Conservation (phyloP, 2,888 invertebrate species). For the Ischnus inquisitorius region DNA sequence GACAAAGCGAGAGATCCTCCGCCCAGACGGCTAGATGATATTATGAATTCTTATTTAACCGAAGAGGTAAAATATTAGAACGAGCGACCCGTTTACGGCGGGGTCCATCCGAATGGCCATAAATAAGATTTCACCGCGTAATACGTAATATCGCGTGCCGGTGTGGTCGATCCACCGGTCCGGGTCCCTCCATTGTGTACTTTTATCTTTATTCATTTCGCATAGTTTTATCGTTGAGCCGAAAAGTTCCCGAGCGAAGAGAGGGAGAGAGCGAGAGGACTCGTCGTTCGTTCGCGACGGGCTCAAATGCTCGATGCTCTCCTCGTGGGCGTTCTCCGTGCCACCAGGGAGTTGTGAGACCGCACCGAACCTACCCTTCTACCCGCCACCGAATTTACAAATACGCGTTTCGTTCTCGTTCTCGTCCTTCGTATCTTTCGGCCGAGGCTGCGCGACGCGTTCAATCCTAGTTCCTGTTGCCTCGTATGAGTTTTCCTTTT, state of each 20-base stretch:
- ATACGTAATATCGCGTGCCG: slow-evolving; percentile 80
- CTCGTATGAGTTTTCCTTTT: not conserved
- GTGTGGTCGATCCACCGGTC: slow-evolving; percentile 52
- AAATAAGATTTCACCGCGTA: slow-evolving; percentile 80
- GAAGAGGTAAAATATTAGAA: slow-evolving; percentile 83
- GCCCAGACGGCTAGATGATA: slow-evolving; percentile 57
- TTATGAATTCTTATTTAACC: slow-evolving; percentile 82
- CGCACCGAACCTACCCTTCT: slow-evolving; percentile 8
- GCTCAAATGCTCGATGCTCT: slow-evolving; percentile 19
- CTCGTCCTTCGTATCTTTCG: slow-evolving; percentile 11
- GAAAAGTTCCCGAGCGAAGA: slow-evolving; percentile 63
- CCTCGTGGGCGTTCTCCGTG: slow-evolving; percentile 45
- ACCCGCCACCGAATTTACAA: slow-evolving; percentile 49
- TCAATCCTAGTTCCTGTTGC: not conserved
- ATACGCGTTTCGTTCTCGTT: slow-evolving; percentile 51
- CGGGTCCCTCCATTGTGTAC: slow-evolving; percentile 74
- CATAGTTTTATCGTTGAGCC: slow-evolving; percentile 78
- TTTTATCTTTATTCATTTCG: slow-evolving; percentile 81
- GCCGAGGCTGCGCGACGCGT: not conserved
- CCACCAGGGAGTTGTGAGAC: slow-evolving; percentile 60
- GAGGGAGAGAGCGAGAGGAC: no score
- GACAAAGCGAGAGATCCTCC: slow-evolving; percentile 50
- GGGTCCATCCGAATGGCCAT: slow-evolving; percentile 73
- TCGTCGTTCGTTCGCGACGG: slow-evolving; percentile 41
- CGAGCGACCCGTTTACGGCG: slow-evolving; percentile 56